Evolutionary conservation across 2,797 vertebrate genomes (phyloP).

Genomic region (Rhinophrynus dorsalis): DNA sequence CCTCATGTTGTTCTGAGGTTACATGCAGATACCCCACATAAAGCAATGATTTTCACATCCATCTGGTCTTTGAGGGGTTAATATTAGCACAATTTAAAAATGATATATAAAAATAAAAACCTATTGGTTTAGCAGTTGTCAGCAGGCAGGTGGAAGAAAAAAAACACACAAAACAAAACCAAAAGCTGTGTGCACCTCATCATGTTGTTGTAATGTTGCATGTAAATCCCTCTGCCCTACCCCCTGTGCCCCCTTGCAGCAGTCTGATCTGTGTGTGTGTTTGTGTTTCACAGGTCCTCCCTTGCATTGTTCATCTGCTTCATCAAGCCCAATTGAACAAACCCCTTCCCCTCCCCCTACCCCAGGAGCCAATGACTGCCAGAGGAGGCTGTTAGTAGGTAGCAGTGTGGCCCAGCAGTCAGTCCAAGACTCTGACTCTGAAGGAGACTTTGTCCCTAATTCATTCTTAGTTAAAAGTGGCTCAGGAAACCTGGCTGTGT

Average conservation of each 20-base stretch:
- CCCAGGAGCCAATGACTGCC: slow-evolving; percentile 90
- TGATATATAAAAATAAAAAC: too few species aligned
- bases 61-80: too few species aligned
- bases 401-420: slow-evolving; percentile 90
- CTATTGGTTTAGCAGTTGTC: too few species aligned
- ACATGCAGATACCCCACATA: too few species aligned
- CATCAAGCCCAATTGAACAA: slow-evolving; percentile 89
- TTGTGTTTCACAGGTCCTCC: slow-evolving; percentile 92
- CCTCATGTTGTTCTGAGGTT: too few species aligned
- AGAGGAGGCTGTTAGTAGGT: slow-evolving; percentile 96
- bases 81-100: too few species aligned
- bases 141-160: background rate
- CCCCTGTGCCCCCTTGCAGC: slow-evolving; percentile 52
- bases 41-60: too few species aligned
- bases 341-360: slow-evolving; percentile 88
- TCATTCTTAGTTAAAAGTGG: slow-evolving; percentile 97
- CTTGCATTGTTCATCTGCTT: slow-evolving; percentile 90
- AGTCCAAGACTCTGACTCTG: slow-evolving; percentile 92
- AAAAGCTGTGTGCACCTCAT: background rate
- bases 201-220: background rate
- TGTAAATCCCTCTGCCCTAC: background rate
- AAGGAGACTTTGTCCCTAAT: slow-evolving; percentile 93
- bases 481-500: slow-evolving; percentile 86
- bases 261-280: slow-evolving; percentile 64
- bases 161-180: background rate